These are phyloP conservation scores for Megathymus violae DNA, from an alignment of 1,140 invertebrate species.

Conservation along the genomic window DNA sequence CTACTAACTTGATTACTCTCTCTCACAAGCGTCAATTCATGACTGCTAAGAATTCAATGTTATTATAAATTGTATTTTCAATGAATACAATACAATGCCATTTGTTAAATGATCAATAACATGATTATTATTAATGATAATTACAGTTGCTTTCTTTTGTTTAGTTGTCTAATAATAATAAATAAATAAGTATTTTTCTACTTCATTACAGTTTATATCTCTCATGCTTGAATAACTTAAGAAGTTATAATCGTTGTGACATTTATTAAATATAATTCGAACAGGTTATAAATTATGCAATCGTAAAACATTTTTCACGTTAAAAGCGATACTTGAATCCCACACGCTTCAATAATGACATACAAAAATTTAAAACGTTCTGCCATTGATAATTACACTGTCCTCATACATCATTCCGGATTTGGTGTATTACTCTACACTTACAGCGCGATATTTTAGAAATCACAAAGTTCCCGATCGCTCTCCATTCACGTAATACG, in stretches of 20 bases:
- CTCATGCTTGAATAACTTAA: not conserved
- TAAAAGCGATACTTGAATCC: not conserved
- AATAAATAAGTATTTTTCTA: no score
- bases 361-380: slow-evolving; percentile 7
- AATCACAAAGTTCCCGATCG: slow-evolving; percentile 26
- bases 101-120: no score
- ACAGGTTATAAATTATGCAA: no score
- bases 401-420: slow-evolving; percentile 7
- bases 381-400: not conserved
- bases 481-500: slow-evolving; percentile 9
- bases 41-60: not conserved
- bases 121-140: no score
- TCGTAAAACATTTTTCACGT: slow-evolving; percentile 4
- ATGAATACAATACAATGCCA: not conserved
- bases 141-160: no score
- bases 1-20: no score
- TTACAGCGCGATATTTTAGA: slow-evolving; percentile 32
- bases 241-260: not conserved
- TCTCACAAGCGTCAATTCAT: no score
- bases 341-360: not conserved
- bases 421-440: slow-evolving; percentile 34
- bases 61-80: not conserved
- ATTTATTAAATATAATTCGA: not conserved
- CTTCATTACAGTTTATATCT: not conserved
- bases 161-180: no score